phyloP scores from a whole-genome alignment of 2,797 vertebrate species.

The Mergus octosetaceus region DNA sequence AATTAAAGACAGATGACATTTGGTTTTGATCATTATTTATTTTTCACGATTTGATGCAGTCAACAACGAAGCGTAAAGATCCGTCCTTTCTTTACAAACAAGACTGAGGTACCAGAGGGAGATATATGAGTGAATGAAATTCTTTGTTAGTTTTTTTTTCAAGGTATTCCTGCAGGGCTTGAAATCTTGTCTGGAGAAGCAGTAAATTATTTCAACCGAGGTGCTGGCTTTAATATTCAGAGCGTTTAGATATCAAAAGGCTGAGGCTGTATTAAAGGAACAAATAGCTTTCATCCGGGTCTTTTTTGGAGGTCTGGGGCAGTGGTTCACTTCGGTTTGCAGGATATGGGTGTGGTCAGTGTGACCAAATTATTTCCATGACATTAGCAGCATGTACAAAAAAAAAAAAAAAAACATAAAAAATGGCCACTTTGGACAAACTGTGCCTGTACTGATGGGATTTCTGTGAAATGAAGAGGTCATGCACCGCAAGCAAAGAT shows the following conservation, averaged over 20 bases:
- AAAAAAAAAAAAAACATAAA: neutral
- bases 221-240: neutral
- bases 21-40: slow-evolving; percentile 70
- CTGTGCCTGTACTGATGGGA: neutral
- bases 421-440: neutral
- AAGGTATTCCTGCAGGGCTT: neutral
- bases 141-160: neutral
- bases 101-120: neutral
- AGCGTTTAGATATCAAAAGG: neutral
- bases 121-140: neutral
- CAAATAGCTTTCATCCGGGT: neutral
- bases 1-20: slow-evolving; percentile 69
- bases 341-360: neutral
- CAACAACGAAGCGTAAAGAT: slow-evolving; percentile 33
- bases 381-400: rapidly evolving
- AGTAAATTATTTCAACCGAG: neutral
- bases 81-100: slow-evolving; percentile 23
- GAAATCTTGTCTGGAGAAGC: neutral
- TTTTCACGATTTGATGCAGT: slow-evolving; percentile 55
- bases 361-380: neutral
- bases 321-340: neutral
- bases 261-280: neutral
- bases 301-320: neutral
- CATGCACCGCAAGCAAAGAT: neutral
- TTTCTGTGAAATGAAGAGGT: neutral